phyloP scores from a whole-genome alignment of 1,140 invertebrate species.

The Agraylea sexmaculata region DNA sequence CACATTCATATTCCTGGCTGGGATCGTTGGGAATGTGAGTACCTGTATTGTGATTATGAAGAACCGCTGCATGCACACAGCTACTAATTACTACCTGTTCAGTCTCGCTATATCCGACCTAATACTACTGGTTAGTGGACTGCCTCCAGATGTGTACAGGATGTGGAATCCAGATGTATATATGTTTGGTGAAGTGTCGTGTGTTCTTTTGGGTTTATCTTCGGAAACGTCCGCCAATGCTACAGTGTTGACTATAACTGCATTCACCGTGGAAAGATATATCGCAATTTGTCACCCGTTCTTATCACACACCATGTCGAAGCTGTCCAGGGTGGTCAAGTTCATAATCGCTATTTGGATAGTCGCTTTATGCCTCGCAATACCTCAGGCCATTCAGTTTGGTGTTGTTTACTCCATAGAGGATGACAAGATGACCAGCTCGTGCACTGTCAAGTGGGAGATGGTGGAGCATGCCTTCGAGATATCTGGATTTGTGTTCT shows the following conservation, averaged over 20 bases:
- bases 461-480: constrained; percentile 53
- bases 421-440: constrained; percentile 36
- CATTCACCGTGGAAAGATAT: constrained; percentile 91
- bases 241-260: constrained; percentile 85
- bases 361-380: constrained; percentile 57
- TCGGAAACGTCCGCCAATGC: constrained; percentile 82
- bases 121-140: constrained; percentile 59
- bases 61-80: constrained; percentile 73
- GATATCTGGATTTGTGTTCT: constrained; percentile 63
- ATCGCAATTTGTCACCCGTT: constrained; percentile 91
- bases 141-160: constrained; percentile 67
- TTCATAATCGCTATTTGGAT: constrained; percentile 61
- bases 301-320: constrained; percentile 74
- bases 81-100: constrained; percentile 79
- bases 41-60: constrained; percentile 75
- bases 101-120: constrained; percentile 81
- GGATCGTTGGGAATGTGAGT: constrained; percentile 73
- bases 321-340: constrained; percentile 56
- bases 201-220: constrained; percentile 59
- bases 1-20: constrained; percentile 61
- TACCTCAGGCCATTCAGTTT: constrained; percentile 69
- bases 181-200: constrained; percentile 62
- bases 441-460: constrained; percentile 43
- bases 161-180: constrained; percentile 71
- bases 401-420: constrained; percentile 44